phyloP scores from a whole-genome alignment of 2,888 invertebrate species.

The Aethes cnicana region DNA sequence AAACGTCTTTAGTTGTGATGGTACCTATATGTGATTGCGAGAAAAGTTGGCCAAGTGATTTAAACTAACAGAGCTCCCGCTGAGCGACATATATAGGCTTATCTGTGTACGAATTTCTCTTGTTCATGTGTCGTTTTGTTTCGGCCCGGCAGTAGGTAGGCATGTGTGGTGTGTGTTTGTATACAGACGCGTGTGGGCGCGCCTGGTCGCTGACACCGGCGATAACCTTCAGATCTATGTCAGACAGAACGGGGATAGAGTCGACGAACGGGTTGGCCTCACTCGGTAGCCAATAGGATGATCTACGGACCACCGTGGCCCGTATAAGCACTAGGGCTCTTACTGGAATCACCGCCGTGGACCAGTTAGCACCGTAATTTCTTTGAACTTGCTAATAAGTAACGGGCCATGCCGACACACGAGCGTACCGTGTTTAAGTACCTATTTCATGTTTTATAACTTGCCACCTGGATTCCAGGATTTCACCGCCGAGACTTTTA shows the following conservation, averaged over 20 bases:
- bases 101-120: no score
- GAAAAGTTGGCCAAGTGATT: neutral
- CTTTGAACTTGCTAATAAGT: conserved; percentile 37
- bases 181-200: conserved; percentile 71
- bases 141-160: no score
- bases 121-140: no score
- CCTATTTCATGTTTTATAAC: conserved; percentile 12
- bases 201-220: conserved; percentile 77
- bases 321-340: no score
- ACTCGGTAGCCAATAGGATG: no score
- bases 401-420: conserved; percentile 24
- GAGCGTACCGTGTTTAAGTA: conserved; percentile 18
- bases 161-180: conserved; percentile 55
- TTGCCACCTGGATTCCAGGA: neutral
- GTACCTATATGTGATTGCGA: no score
- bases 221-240: conserved; percentile 78
- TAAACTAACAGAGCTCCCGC: neutral
- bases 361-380: conserved; percentile 39
- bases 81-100: no score
- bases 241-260: conserved; percentile 65
- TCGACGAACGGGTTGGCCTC: conserved; percentile 56
- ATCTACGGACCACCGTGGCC: no score
- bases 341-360: no score
- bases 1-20: no score
- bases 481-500: neutral